Conservation (phyloP, 2,113 vertebrate genomes). For the Anolis carolinensis region DNA sequence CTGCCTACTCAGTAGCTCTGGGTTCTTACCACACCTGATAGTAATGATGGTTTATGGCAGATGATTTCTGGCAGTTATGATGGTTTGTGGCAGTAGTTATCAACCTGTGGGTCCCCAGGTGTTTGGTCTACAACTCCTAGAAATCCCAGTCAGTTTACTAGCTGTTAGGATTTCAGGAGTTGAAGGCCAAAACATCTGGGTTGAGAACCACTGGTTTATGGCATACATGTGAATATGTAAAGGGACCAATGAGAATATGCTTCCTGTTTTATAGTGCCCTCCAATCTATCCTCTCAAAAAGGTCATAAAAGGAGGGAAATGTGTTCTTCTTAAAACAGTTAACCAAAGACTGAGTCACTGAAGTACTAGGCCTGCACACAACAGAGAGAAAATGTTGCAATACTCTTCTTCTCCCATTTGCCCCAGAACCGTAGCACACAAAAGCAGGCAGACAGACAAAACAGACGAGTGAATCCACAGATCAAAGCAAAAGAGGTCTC, state of each 20-base stretch:
- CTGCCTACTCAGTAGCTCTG: neutral
- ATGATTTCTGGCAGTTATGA: neutral
- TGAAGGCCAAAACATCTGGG: no score
- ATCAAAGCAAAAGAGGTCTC: slow-evolving; percentile 45
- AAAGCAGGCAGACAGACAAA: slow-evolving; percentile 41
- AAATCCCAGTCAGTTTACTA: no score
- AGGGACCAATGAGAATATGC: neutral
- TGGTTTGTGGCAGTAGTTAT: neutral
- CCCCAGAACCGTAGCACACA: slow-evolving; percentile 16
- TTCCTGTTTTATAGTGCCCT: neutral
- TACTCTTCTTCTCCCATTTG: neutral
- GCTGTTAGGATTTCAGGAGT: no score
- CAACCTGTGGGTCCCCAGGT: no score
- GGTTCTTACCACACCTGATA: neutral
- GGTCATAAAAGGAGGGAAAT: neutral
- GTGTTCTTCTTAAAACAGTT: slow-evolving; percentile 10
- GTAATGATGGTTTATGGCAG: neutral
- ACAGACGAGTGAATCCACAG: slow-evolving; percentile 41
- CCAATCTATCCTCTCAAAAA: neutral
- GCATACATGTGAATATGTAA: no score
- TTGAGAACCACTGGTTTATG: no score
- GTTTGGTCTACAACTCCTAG: no score
- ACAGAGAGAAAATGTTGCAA: neutral
- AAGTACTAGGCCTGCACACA: slow-evolving; percentile 2
- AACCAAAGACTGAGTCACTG: slow-evolving; percentile 26